Percentiles rank a stretch among this genome's conserved stretches.
Conservation (phyloP, 2,113 vertebrate genomes). For the Steatornis caripensis region DNA sequence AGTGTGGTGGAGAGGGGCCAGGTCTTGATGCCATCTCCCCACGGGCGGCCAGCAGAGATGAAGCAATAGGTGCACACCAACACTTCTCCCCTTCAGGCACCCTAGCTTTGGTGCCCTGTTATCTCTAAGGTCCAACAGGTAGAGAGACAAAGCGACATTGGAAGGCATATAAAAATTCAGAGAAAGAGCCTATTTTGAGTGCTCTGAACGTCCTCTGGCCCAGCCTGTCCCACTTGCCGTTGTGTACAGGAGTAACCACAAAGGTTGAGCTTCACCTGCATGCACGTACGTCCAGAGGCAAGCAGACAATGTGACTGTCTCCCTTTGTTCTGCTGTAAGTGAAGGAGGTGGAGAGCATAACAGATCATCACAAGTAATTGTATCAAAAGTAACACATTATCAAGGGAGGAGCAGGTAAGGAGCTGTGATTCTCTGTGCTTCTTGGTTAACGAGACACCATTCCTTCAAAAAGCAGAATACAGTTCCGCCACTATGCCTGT, state of each 20-base stretch:
- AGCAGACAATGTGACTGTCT: neutral
- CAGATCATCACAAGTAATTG: neutral
- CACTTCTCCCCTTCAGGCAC: neutral
- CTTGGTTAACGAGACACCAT: neutral
- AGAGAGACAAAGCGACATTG: neutral
- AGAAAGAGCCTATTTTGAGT: neutral
- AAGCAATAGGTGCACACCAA: neutral
- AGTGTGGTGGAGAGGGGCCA: neutral
- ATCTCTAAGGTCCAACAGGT: neutral
- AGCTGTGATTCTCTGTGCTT: neutral
- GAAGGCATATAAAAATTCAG: neutral
- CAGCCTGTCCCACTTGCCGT: neutral
- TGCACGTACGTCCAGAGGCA: neutral
- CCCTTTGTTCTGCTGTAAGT: neutral
- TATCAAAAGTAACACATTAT: neutral
- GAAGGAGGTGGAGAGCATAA: neutral
- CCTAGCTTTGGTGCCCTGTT: neutral
- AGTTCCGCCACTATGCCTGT: neutral
- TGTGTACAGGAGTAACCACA: fast-evolving
- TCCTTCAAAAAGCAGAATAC: neutral
- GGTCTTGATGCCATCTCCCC: neutral
- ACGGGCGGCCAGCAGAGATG: neutral
- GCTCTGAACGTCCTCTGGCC: neutral
- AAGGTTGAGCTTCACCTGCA: neutral
- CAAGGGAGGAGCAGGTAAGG: neutral